Evolutionary conservation across 2,113 vertebrate species (phyloP).

Genomic region (Motacilla tschutschensis): DNA sequence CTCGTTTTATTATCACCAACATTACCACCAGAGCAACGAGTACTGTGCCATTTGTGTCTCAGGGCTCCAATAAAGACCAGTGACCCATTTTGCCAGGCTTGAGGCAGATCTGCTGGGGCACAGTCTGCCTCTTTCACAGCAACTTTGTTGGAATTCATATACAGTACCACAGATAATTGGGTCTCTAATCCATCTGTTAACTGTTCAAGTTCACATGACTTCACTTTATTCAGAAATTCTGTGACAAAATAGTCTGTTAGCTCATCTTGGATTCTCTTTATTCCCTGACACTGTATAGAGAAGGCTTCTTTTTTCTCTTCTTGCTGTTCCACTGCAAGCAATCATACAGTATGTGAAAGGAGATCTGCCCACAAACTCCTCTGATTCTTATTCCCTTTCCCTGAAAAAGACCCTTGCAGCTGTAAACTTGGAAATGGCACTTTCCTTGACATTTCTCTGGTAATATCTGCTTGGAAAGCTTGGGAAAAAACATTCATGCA

Average conservation of each 20-base stretch:
- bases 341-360: constrained; percentile 33
- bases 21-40: neutral
- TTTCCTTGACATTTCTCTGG: neutral
- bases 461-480: neutral
- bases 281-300: neutral
- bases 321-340: neutral
- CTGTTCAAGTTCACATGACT: constrained; percentile 46
- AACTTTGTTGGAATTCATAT: neutral
- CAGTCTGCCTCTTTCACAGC: neutral
- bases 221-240: constrained; percentile 38
- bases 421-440: neutral
- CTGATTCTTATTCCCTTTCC: constrained; percentile 4
- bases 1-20: neutral
- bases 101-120: neutral
- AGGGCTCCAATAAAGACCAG: neutral
- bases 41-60: neutral
- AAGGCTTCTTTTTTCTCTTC: constrained; percentile 23
- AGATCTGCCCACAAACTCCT: neutral
- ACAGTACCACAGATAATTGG: constrained; percentile 25
- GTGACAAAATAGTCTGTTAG: constrained; percentile 19
- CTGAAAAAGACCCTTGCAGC: neutral
- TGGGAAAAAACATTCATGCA: neutral
- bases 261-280: constrained; percentile 25
- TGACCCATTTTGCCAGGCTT: neutral
- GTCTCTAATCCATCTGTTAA: constrained; percentile 43